Evolutionary conservation across 2,888 invertebrate genomes (phyloP), one percentile per base, ranked within the genome.

Genomic region (Reticulitermes lucifugus): DNA sequence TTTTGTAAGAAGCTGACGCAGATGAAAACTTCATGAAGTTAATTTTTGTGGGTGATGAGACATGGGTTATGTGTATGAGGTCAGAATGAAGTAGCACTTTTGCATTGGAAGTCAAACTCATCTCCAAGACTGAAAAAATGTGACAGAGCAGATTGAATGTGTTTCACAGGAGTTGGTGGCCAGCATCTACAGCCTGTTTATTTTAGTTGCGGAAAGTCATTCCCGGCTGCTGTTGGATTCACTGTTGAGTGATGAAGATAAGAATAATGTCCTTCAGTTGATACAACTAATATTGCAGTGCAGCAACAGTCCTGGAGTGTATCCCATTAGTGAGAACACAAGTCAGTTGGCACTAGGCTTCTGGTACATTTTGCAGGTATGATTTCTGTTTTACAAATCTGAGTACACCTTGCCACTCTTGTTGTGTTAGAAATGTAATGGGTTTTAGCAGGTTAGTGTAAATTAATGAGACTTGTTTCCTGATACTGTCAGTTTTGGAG

Each of bases 351-450:
- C 97, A 0, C 95, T 98, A 91, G 96, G 96, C 5, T 97, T 98
- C 90, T 98, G 98, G 98, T 98, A 97, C 90, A 95, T 96, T 85
- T 91, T 98, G 83, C 98, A 98, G 93, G 96, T 96, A 89, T 90
- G 89, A 65, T 65, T 65, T 65, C 2, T 25, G 18, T 55, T 14
- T 18, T 55, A 4, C 18, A 18, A 5, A 55, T 55, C 55, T 18
- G 55, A 14, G 14, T 55, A 18, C 14, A 18, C 14, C 55, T 55
- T 55, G 5, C 0, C 55, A 55, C 18, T 55, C 51, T 51, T 51
- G 51, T 51, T 51, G 14, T 51, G 9, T 51, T 51, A 51, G 51
- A 51, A 51, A 51, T 14, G 51, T 14, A 51, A 9, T 51, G 12
- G 14, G 12, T 51, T 14, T 35, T 35, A 35, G 35, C 35, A 35